phyloP scores from a whole-genome alignment of 2,113 vertebrate genomes.

The Macrotus californicus region DNA sequence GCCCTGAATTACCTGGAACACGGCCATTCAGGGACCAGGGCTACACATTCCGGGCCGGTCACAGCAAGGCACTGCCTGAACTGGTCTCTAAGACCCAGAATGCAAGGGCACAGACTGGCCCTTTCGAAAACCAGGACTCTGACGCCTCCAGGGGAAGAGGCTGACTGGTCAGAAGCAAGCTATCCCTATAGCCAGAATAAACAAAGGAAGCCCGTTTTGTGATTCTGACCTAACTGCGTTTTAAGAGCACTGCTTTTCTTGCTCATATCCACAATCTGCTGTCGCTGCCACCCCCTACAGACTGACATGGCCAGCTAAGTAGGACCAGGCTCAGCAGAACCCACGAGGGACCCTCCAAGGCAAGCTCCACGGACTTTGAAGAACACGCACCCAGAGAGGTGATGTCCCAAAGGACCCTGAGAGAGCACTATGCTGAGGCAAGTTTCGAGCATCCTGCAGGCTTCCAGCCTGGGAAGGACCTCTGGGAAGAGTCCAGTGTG shows the following conservation, averaged over 20 bases:
- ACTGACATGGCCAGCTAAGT: not conserved
- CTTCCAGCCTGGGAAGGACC: not conserved
- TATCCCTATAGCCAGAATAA: not conserved
- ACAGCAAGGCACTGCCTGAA: not conserved
- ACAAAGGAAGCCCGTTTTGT: not conserved
- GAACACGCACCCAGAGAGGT: too few species aligned
- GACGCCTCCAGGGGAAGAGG: not conserved
- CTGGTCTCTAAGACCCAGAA: not conserved
- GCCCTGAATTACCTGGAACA: not conserved
- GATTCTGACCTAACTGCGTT: slow-evolving; percentile 16
- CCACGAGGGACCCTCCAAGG: not conserved
- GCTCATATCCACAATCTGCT: not conserved
- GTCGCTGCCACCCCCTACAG: not conserved
- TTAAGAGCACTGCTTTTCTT: not conserved
- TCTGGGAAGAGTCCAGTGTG: rapidly evolving
- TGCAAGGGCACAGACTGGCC: too few species aligned
- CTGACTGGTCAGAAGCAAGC: not conserved
- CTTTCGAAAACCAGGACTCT: not conserved
- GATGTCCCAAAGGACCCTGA: not conserved
- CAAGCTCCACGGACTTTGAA: not conserved
- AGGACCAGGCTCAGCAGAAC: not conserved
- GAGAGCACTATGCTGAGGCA: not conserved
- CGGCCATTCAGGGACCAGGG: too few species aligned
- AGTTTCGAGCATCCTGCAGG: not conserved
- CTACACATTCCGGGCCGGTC: not conserved